Evolutionary conservation across 2,888 invertebrate genomes (phyloP).

Genomic region (Osmoderma eremita): DNA sequence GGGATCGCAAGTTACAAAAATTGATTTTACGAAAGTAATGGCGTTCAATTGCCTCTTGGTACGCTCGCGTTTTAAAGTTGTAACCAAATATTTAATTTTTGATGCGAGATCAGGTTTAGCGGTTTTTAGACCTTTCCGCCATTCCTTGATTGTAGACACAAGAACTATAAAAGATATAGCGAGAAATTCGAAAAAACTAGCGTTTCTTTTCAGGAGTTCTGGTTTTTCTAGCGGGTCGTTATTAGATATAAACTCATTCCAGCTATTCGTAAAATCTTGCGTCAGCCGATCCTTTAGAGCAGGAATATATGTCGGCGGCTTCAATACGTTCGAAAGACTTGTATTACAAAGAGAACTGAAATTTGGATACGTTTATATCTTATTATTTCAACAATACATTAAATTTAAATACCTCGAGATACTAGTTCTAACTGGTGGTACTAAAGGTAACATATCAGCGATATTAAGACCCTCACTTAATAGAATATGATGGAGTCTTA

Average conservation of each 20-base stretch:
- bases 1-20: conserved; percentile 63
- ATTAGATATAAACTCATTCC: conserved; percentile 83
- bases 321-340: conserved; percentile 67
- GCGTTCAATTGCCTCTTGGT: conserved; percentile 56
- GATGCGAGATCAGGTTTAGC: conserved; percentile 64
- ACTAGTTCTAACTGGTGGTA: conserved; percentile 57
- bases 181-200: conserved; percentile 70
- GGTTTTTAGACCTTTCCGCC: conserved; percentile 67
- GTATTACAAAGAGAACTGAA: conserved; percentile 36
- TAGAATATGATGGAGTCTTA: conserved; percentile 80
- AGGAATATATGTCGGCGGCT: conserved; percentile 72
- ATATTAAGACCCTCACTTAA: conserved; percentile 79
- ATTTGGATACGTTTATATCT: conserved; percentile 28
- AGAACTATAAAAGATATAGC: conserved; percentile 73
- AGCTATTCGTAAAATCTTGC: conserved; percentile 76
- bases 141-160: conserved; percentile 72
- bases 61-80: conserved; percentile 57
- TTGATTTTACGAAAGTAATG: conserved; percentile 58
- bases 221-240: conserved; percentile 82
- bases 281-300: conserved; percentile 74
- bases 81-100: conserved; percentile 63
- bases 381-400: not conserved
- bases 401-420: conserved; percentile 52
- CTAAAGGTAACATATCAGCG: conserved; percentile 78
- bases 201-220: conserved; percentile 69